These are phyloP conservation scores for Onthophagus taurus DNA, from an alignment of 1,140 invertebrate genomes.

Conservation along the genomic window DNA sequence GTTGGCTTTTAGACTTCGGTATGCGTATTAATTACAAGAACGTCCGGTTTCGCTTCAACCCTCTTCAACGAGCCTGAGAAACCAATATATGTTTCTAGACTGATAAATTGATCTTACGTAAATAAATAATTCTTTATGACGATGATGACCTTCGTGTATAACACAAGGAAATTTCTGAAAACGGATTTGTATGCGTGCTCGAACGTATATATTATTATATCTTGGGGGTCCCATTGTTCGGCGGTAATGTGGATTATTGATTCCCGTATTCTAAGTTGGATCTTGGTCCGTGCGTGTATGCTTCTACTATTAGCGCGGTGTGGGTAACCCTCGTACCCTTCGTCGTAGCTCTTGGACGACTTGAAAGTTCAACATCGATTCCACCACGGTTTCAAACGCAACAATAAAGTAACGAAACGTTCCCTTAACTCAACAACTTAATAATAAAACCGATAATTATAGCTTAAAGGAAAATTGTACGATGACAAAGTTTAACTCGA, in stretches of 20 bases:
- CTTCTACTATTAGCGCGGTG: slow-evolving; percentile 19
- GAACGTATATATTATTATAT: slow-evolving; percentile 24
- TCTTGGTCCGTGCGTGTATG: slow-evolving; percentile 22
- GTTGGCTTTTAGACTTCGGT: too few species aligned
- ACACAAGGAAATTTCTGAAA: slow-evolving; percentile 11
- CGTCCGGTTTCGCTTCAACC: too few species aligned
- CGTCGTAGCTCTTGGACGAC: slow-evolving; percentile 11
- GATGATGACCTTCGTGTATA: slow-evolving; percentile 11
- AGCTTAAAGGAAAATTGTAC: too few species aligned
- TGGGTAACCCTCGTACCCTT: slow-evolving; percentile 16
- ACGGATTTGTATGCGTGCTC: slow-evolving; percentile 9
- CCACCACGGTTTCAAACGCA: slow-evolving; percentile 20
- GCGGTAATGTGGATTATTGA: slow-evolving; percentile 28
- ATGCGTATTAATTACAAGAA: too few species aligned
- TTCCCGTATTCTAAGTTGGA: slow-evolving; percentile 24
- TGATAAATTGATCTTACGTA: too few species aligned
- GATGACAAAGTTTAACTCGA: too few species aligned
- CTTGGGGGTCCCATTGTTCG: slow-evolving; percentile 27
- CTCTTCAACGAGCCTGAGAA: too few species aligned
- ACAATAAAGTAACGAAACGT: too few species aligned
- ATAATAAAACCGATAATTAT: too few species aligned
- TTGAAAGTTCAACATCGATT: slow-evolving; percentile 5
- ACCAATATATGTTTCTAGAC: too few species aligned
- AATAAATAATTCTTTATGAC: too few species aligned
- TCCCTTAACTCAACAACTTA: neutral